Percentiles rank a stretch among this genome's conserved stretches.
phyloP scores from a whole-genome alignment of 1,140 invertebrate species.

The Akabosia matsudoensis region DNA sequence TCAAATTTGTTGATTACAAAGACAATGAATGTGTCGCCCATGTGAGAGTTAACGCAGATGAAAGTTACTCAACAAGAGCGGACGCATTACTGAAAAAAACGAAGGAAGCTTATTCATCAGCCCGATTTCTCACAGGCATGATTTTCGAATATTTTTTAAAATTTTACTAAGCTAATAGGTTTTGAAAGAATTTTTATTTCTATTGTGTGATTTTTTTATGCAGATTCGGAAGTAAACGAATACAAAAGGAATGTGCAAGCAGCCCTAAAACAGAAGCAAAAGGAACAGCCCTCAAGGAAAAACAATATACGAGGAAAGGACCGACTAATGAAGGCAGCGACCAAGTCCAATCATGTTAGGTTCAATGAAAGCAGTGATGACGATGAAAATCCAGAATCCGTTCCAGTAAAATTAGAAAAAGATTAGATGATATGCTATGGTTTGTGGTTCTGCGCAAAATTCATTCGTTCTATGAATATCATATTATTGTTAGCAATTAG shows the following conservation, averaged over 20 bases:
- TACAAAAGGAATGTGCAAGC: conserved; percentile 1
- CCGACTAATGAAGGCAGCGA: conserved; percentile 29
- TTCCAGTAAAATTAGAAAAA: neutral
- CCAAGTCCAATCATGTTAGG: conserved; percentile 22
- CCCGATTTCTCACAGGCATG: conserved; percentile 49
- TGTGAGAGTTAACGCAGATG: conserved; percentile 57
- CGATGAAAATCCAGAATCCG: neutral
- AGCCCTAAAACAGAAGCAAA: conserved; percentile 3
- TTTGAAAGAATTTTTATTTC: neutral
- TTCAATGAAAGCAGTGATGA: conserved; percentile 1
- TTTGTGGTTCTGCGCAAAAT: no score
- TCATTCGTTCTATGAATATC: no score
- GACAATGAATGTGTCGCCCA: conserved; percentile 59
- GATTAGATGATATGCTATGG: neutral
- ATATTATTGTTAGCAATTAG: no score
- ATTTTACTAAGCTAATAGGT: no score
- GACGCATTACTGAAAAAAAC: conserved; percentile 49
- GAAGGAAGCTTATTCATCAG: conserved; percentile 56
- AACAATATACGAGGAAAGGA: conserved; percentile 31
- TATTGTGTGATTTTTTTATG: neutral
- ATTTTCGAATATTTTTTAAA: neutral
- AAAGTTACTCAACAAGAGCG: neutral
- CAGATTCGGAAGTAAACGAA: neutral
- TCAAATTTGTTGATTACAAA: conserved; percentile 64
- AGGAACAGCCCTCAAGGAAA: neutral